These are phyloP conservation scores for Ageneiosus marmoratus DNA, from an alignment of 2,113 vertebrate species.

Conservation along the genomic window DNA sequence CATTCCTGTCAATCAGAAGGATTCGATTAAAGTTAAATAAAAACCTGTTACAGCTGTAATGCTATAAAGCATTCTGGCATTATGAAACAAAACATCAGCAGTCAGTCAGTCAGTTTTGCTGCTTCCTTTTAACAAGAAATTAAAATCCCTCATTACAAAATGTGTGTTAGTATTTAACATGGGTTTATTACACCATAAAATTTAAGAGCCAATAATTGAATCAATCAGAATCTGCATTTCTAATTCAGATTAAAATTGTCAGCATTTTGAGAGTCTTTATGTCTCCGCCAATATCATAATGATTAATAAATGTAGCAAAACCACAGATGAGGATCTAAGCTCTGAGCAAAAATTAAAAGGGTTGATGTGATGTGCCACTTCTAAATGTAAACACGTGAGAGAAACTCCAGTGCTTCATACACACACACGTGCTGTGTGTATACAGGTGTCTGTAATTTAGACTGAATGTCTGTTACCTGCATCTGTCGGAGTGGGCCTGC, in stretches of 20 bases:
- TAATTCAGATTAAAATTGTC: neutral
- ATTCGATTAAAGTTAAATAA: neutral
- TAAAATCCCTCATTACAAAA: neutral
- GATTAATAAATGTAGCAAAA: neutral
- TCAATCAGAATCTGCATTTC: neutral
- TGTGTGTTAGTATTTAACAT: neutral
- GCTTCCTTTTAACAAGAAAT: neutral
- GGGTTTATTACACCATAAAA: neutral
- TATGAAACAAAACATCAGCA: neutral
- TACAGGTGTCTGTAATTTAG: neutral
- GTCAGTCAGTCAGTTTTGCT: neutral
- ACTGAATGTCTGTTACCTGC: conserved; percentile 79
- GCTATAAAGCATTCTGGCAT: neutral
- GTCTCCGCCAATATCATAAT: neutral
- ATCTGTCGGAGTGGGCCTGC: conserved; percentile 94
- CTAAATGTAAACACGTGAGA: neutral
- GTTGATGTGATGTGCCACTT: neutral
- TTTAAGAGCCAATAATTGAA: neutral
- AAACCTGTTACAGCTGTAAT: too few relatives aligned
- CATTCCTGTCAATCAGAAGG: conserved; percentile 80
- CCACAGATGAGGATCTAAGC: neutral
- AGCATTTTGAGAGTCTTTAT: neutral
- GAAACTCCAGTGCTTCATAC: neutral
- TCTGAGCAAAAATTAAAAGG: neutral
- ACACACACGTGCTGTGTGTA: neutral